Base-by-base conservation (phyloP, 2,113 vertebrate genomes). In the Oryzias curvinotus region DNA sequence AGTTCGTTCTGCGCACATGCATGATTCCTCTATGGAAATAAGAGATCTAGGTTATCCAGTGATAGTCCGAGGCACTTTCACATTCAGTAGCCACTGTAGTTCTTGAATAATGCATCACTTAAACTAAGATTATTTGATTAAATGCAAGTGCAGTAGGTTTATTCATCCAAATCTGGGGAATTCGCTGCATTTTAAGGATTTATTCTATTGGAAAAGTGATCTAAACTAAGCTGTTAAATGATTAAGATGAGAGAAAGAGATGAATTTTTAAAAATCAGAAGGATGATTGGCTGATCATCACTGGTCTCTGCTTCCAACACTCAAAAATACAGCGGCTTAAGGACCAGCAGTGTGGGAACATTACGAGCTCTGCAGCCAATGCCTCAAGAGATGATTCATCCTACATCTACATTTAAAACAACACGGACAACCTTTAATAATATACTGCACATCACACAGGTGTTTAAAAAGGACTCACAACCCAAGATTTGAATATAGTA, bases 281-380 rank as follows among this genome's bases (percentile, higher is more conserved):
- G 41, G 25, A 49, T 4, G 30, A 36, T 36, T 36, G 8, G 30
- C 30, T 44, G 18, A 46, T 52, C n/a, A 41, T 58, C 42, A 36
- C 43, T 68, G 63, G 48, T 69, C n/a, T 61, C 45, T 58, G 13
- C 62, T 70, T 68, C 23, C 23, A 56, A 58, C 63, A 60, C 59
- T 45, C 25, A 49, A 19, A 58, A n/a, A 19, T 6, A 50, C 36
- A 69, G n/a, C 16, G 43, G 21, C 36, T 65, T 21, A 58, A 57
- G 23, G 26, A 57, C 61, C 47, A 43, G 36, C 57, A 57, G 47
- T 14, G 6, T 10, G 30, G 47, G 55, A 7, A 47, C 26, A 47
- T 65, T 68, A 70, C 47, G 56, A 57, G 45, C 61, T 71, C 71
- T 58, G 63, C 63, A 62, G 63, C 62, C 45, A 50, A 71, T 44